Base-by-base conservation (phyloP, 2,113 vertebrate genomes). In the Phrynocephalus versicolor region DNA sequence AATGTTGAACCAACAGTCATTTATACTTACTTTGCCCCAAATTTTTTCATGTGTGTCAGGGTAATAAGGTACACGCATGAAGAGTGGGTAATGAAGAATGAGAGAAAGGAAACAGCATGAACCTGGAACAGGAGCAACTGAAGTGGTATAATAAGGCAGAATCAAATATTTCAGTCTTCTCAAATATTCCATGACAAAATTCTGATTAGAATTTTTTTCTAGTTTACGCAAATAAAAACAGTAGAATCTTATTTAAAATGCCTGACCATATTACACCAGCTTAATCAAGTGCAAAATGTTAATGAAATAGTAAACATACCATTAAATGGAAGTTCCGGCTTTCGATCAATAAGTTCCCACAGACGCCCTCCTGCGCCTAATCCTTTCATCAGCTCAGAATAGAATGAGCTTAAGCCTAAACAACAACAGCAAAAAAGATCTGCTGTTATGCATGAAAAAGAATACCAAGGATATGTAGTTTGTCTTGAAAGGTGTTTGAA, bases 361-460 rank as follows among this genome's bases (percentile, higher is more conserved):
- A 99, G 96, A 83, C 98, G 97, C n/a, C 97, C 85, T 75, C 98
- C 98, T 0, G 99, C 98, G 70, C 99, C 99, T 75, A 99, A 96
- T 37, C 98, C 99, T 90, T 98, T 99, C 98, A 99, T 99, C 82
- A 99, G 94, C 92, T 98, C 98, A 0, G 98, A 98, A 94, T 99
- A 99, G 95, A 99, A 99, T 1, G 98, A 97, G 93, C 98, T 99
- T 80, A 99, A 90, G 85, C 98, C 99, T 99, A 82, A 65, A 71
- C 6, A 84, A 85, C 6, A 51, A 78, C n/a, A 41, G 18, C 3
- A 82, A 84, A 19, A 72, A 72, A n/a, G 71, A 51, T 6, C 41
- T 7, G 76, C 18, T 21, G 6, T 90, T 89, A 93, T 45, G 62
- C 9, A 88, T 80, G n/a, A 41, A 13, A 58, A 77, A 3, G 55